Conservation (phyloP, 2,888 invertebrate genomes). For the Epirrhoe tristata region DNA sequence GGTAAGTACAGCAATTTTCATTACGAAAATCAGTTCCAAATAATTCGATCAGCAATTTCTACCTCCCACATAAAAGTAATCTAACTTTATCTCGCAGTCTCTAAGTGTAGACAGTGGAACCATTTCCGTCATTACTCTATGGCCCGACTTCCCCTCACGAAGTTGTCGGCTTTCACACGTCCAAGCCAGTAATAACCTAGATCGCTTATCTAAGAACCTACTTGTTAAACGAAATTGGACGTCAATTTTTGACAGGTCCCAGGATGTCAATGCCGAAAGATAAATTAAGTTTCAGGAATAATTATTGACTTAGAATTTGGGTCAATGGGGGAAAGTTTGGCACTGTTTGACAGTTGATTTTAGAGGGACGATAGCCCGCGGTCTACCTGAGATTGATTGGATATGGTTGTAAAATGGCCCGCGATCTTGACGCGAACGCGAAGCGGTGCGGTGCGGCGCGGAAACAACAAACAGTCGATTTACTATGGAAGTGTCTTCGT, state of each 20-base stretch:
- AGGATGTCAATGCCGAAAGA: constrained; percentile 27
- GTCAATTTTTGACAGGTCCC: constrained; percentile 32
- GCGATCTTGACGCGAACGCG: too few species aligned
- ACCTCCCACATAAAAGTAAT: too few species aligned
- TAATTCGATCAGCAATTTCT: too few species aligned
- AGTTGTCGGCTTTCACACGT: constrained; percentile 33
- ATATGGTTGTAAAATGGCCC: constrained; percentile 1
- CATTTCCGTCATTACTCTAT: constrained; percentile 11
- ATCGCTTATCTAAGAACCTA: constrained; percentile 25
- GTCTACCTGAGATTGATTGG: neutral
- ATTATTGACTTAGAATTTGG: constrained; percentile 20
- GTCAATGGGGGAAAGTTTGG: constrained; percentile 7
- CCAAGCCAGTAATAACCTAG: constrained; percentile 33
- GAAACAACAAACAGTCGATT: too few species aligned
- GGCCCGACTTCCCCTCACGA: constrained; percentile 9
- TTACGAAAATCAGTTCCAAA: too few species aligned
- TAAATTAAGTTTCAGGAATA: constrained; percentile 29
- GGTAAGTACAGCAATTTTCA: too few species aligned
- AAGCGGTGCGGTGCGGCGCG: too few species aligned
- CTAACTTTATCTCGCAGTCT: too few species aligned
- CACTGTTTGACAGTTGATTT: constrained; percentile 5
- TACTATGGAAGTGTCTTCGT: too few species aligned
- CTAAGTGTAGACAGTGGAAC: neutral
- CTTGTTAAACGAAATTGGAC: constrained; percentile 28
- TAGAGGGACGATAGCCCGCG: neutral